Evolutionary conservation across 1,140 invertebrate genomes (phyloP), one percentile per base, ranked within the genome.

Genomic region (Oryctes rhinoceros): DNA sequence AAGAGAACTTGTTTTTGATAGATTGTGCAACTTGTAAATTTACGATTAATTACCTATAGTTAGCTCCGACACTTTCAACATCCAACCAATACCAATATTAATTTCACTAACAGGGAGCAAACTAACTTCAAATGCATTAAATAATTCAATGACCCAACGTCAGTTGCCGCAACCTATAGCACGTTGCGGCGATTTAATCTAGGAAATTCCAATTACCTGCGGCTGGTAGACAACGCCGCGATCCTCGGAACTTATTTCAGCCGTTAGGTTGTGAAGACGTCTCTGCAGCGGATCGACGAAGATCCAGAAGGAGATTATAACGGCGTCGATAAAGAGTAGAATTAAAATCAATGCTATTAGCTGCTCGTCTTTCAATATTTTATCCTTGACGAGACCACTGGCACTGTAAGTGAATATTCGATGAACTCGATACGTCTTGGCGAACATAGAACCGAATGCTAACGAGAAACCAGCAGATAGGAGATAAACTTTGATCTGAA

Each of bases 371-470:
- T 95, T 94, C 11, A 97, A 89, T 67, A 97, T 89, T 89, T 94
- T 92, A 53, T 91, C 91, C 85, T 91, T 92, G 80, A 91, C 90
- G 48, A 84, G 30, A n/a, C 80, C 81, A 1, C 76, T 81, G 20
- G 79, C 59, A 18, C 81, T 82, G 35, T 84, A 89, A 7, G 92
- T 94, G 86, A 97, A 96, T 86, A 97, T 96, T 81, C 94, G 90
- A 88, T 97, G 95, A 48, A 97, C 95, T 78, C 95, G 88, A 86
- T 96, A 96, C 0, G 95, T 96, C 88, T 97, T 97, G 0, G 95
- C 94, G 87, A 96, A 96, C 94, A 96, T 96, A 7, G 95, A 96
- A 30, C 96, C 96, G 85, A 96, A 97, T 30, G 95, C 94, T 74
- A 97, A 86, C 0, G 95, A 96, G 87, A 96, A 96, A 37, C 95